Evolutionary conservation across 92 coral and sea anemone species (phyloP).

Genomic region (Montipora capitata): DNA sequence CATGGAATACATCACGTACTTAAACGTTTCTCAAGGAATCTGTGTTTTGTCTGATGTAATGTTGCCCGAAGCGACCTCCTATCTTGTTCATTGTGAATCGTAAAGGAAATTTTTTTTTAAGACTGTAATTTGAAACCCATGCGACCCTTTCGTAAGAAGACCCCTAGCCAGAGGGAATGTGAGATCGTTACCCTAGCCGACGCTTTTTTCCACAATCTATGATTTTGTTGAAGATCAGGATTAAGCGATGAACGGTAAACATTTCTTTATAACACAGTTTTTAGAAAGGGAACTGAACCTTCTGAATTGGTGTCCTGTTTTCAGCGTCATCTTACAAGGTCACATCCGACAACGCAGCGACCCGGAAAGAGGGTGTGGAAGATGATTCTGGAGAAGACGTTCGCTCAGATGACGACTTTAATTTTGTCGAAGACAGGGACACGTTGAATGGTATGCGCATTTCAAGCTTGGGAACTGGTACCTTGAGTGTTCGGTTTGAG

Average conservation of each 20-base stretch:
- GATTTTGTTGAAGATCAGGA: background rate
- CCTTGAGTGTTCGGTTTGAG: slow-evolving; percentile 32
- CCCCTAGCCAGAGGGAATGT: too few species aligned
- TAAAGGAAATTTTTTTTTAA: too few species aligned
- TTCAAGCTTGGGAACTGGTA: slow-evolving; percentile 20
- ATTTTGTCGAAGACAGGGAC: slow-evolving; percentile 87
- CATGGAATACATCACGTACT: too few species aligned
- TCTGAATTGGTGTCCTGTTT: background rate
- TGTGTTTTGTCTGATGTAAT: too few species aligned
- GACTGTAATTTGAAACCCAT: too few species aligned
- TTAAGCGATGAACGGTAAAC: background rate
- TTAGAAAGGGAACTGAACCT: background rate
- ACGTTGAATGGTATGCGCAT: slow-evolving; percentile 34
- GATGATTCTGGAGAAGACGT: slow-evolving; percentile 83
- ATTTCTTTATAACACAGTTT: background rate
- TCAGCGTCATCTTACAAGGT: slow-evolving; percentile 30
- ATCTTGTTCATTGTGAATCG: too few species aligned
- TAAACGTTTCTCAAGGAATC: too few species aligned
- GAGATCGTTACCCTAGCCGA: too few species aligned
- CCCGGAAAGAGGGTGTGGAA: slow-evolving; percentile 44
- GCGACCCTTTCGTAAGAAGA: too few species aligned
- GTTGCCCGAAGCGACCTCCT: too few species aligned
- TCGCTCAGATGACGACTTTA: slow-evolving; percentile 94
- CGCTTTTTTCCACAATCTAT: too few species aligned
- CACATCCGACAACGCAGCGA: background rate